A percentile compares a stretch with the other conserved stretches of the same genome.
Conservation (phyloP, 1,140 invertebrate species). For the Octopus bimaculoides region DNA sequence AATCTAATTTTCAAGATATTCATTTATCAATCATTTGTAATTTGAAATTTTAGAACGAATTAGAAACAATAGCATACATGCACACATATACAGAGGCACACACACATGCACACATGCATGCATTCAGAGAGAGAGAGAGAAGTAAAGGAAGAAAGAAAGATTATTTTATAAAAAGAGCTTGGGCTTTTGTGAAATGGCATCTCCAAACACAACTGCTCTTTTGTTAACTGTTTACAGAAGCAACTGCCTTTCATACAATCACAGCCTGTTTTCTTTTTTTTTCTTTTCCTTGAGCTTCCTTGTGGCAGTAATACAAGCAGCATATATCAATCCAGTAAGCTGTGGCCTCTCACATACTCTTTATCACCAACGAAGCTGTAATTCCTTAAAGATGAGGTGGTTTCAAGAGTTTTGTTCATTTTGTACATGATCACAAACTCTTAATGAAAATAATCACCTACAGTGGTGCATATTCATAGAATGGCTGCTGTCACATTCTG, state of each 20-base stretch:
- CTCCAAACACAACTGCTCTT: too few relatives aligned
- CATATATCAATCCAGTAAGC: background rate
- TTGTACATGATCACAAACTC: background rate
- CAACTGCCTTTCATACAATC: background rate
- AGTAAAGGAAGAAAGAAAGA: too few relatives aligned
- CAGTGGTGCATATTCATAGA: background rate
- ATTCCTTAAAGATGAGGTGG: background rate
- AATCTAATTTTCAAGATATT: too few relatives aligned
- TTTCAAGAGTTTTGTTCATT: background rate
- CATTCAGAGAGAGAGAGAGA: too few relatives aligned
- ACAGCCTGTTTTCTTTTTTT: background rate
- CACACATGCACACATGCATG: too few relatives aligned
- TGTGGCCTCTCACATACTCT: background rate
- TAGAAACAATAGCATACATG: too few relatives aligned
- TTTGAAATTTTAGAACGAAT: too few relatives aligned
- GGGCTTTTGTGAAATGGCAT: too few relatives aligned
- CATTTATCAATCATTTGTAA: too few relatives aligned
- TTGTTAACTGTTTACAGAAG: too few relatives aligned
- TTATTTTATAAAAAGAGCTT: too few relatives aligned
- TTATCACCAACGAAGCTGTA: background rate
- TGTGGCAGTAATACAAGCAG: background rate
- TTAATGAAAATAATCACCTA: background rate
- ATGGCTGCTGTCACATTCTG: conserved; percentile 23
- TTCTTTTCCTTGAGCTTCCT: background rate
- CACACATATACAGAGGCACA: too few relatives aligned